phyloP scores from a whole-genome alignment of 2,113 vertebrate species.

The Elephantulus edwardii region DNA sequence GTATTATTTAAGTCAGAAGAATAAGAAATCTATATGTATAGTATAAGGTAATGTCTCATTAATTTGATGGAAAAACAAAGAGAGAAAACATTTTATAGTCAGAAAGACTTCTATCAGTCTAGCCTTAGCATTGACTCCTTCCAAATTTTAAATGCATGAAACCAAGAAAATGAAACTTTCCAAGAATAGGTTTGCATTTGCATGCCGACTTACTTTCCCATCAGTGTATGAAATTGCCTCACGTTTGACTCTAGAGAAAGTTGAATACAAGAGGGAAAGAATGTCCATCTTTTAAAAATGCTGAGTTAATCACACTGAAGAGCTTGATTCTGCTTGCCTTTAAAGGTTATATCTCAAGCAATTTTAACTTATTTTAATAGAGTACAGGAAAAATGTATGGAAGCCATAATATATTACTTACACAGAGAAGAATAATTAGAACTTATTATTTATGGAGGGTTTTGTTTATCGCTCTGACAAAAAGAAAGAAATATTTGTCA shows the following conservation, averaged over 20 bases:
- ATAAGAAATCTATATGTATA: background rate
- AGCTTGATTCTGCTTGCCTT: background rate
- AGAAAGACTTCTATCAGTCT: conserved; percentile 45
- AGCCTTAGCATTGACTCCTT: conserved; percentile 39
- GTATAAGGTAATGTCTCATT: background rate
- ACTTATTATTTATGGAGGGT: background rate
- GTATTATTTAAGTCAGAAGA: background rate
- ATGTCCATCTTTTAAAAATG: conserved; percentile 42
- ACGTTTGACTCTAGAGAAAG: conserved; percentile 50
- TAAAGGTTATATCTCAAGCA: conserved; percentile 20
- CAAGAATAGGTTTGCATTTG: conserved; percentile 48
- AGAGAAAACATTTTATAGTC: background rate
- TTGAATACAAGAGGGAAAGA: conserved; percentile 45
- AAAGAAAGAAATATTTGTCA: background rate
- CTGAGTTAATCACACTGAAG: conserved; percentile 44
- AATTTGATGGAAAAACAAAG: conserved; percentile 39
- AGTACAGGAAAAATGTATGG: background rate
- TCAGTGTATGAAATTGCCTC: conserved; percentile 68
- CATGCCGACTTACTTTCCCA: conserved; percentile 51
- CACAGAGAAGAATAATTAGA: background rate
- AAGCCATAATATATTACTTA: conserved; percentile 14
- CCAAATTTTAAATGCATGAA: conserved; percentile 44
- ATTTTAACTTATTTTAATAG: conserved; percentile 31
- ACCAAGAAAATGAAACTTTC: conserved; percentile 54
- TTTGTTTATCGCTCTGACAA: conserved; percentile 17